Evolutionary conservation across 2,113 vertebrate genomes (phyloP), one percentile per base, ranked within the genome.

Genomic region (Calonectris borealis): DNA sequence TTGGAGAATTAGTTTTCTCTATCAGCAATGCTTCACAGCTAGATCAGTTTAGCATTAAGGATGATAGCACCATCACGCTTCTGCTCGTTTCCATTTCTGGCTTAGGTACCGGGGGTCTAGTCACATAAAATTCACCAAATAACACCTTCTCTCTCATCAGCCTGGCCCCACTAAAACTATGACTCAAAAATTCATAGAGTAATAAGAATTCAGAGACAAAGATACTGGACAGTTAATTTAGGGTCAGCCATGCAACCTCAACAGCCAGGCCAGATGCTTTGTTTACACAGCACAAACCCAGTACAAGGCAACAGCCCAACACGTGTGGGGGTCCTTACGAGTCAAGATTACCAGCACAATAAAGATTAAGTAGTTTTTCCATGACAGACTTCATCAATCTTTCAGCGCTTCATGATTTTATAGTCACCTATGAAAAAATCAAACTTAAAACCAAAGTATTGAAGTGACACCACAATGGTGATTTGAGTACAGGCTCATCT

Each of bases 311-410:
- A 52, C 46, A 71, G 49, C 32, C 22, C 34, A 72, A 22, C 27
- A 68, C 0, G 1, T 20, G 11, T 6, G 42, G 57, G 21, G 38
- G 57, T 66, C 13, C 42, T 86, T 69, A 70, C 58, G 27, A 92
- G 58, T 64, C 83, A 89, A 86, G 82, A 81, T 69, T 66, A 79
- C 27, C 26, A 78, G 64, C 66, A 91, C 38, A 89, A 95, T 72
- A 83, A 94, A 42, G 10, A 96, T 78, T 61, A 97, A 95, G 66
- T 88, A 78, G 71, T 73, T 96, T 94, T 91, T 92, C 54, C 75
- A 48, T 79, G 29, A 82, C 36, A 96, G 72, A 93, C 51, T 86
- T 94, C 70, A 93, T 95, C 52, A 93, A 38, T 88, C 69, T 94
- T 96, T 73, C 57, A 83, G 75, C 11, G 4, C 29, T 81, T 86